These are phyloP conservation scores for Nansenia antarctica DNA, from an alignment of 2,113 vertebrate species.

Conservation along the genomic window DNA sequence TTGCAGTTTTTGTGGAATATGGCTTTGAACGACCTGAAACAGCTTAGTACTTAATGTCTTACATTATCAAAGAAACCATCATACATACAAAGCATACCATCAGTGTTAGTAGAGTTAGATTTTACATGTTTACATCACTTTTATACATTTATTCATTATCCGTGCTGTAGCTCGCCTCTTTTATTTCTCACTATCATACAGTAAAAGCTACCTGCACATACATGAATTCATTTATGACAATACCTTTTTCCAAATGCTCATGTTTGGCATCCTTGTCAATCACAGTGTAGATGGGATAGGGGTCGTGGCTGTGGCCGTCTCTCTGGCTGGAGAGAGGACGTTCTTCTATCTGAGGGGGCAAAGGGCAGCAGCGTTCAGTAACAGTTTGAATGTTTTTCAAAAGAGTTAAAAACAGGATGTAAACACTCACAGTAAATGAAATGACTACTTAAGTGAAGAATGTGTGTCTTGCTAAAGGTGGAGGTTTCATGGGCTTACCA, in stretches of 20 bases:
- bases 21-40: no score
- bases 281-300: constrained; percentile 34
- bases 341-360: constrained; percentile 16
- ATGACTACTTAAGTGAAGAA: background rate
- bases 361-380: no score
- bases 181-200: background rate
- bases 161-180: no score
- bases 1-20: no score
- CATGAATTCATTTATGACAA: background rate
- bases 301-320: constrained; percentile 5
- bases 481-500: background rate
- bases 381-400: background rate
- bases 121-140: background rate
- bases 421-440: background rate
- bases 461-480: background rate
- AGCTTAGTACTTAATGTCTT: no score
- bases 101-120: no score
- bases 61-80: no score
- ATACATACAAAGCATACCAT: no score
- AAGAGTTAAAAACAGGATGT: background rate
- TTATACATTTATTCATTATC: no score
- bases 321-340: constrained; percentile 2
- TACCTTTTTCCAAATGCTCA: background rate
- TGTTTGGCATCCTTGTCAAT: constrained; percentile 1
- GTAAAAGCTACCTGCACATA: background rate